These are phyloP conservation scores for Edolisoma coerulescens DNA, from an alignment of 2,113 vertebrate genomes.

Conservation along the genomic window DNA sequence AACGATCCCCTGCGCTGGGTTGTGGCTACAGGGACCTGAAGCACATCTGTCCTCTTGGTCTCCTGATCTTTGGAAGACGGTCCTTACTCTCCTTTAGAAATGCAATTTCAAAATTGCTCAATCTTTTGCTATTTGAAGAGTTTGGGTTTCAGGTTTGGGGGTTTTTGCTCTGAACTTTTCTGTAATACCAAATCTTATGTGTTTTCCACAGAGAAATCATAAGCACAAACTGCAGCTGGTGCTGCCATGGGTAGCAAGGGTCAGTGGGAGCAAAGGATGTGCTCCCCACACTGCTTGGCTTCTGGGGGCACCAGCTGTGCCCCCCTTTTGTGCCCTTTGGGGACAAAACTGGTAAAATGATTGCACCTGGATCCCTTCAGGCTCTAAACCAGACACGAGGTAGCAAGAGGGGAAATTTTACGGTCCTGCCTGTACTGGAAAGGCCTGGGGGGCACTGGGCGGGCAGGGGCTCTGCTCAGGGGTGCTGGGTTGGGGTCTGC, in stretches of 20 bases:
- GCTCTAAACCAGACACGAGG: neutral
- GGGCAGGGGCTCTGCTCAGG: neutral
- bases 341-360: neutral
- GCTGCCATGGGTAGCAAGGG: neutral
- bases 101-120: rapidly evolving
- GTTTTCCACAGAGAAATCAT: neutral
- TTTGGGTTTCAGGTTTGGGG: neutral
- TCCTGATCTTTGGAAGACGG: rapidly evolving
- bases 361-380: neutral
- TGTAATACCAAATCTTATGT: neutral
- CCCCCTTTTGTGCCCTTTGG: neutral
- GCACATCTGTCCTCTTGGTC: too few species aligned
- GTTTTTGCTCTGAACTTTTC: neutral
- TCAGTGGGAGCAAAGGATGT: neutral
- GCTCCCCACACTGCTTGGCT: neutral
- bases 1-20: neutral
- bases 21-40: neutral
- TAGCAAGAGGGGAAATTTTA: neutral
- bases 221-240: neutral
- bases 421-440: neutral
- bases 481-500: neutral
- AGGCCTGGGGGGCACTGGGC: rapidly evolving
- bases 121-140: neutral
- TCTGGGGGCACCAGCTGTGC: neutral
- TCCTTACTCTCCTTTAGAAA: neutral